These are phyloP conservation scores for Drosophila subquinaria DNA, from an alignment of 2,888 invertebrate species.

Conservation along the genomic window DNA sequence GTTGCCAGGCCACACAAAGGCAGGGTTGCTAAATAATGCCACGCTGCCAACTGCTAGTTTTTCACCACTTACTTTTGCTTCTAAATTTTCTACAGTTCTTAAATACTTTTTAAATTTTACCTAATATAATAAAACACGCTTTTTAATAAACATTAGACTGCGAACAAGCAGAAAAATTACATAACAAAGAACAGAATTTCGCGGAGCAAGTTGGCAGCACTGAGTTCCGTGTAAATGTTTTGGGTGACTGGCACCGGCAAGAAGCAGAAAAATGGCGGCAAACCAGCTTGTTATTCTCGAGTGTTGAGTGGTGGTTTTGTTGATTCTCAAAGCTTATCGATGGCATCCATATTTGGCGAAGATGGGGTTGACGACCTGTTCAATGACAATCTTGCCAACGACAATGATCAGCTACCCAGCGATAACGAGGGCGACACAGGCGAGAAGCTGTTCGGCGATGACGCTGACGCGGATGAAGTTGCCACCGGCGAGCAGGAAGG, in stretches of 20 bases:
- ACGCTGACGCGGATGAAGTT: conserved; percentile 82
- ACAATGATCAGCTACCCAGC: conserved; percentile 84
- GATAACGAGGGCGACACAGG: conserved; percentile 84
- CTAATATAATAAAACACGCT: not conserved
- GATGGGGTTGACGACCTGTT: conserved; percentile 81
- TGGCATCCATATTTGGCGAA: conserved; percentile 80
- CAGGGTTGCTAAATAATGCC: conserved; percentile 63
- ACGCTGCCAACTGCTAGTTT: conserved; percentile 56
- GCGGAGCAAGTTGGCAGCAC: conserved; percentile 48
- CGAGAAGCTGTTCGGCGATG: conserved; percentile 84
- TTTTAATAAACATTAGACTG: not conserved
- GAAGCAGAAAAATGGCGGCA: conserved; percentile 72
- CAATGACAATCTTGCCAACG: conserved; percentile 75
- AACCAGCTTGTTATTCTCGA: conserved; percentile 44
- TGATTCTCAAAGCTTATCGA: conserved; percentile 29
- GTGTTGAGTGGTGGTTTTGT: conserved; percentile 35
- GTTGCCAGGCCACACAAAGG: conserved; percentile 60
- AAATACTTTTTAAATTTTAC: not conserved
- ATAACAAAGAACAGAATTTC: conserved; percentile 42
- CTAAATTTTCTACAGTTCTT: not conserved
- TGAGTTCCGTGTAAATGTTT: not conserved
- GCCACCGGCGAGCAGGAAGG: conserved; percentile 85
- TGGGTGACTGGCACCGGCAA: conserved; percentile 32
- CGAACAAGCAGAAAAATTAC: conserved; percentile 29
- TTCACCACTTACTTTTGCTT: conserved; percentile 10